Evolutionary conservation across 2,888 invertebrate genomes (phyloP), one percentile per base, ranked within the genome.

Genomic region (Philopedon plagiatum): DNA sequence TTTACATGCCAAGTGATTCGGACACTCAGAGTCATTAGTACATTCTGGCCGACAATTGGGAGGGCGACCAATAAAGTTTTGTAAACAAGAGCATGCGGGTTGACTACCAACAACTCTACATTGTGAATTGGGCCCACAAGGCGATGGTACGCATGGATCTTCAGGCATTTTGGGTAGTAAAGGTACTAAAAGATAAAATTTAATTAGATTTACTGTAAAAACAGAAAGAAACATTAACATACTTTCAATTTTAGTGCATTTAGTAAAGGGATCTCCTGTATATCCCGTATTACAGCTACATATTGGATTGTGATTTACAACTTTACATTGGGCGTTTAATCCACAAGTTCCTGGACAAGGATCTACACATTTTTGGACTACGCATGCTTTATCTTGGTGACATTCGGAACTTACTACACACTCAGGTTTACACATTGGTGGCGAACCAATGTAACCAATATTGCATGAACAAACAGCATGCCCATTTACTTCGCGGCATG

Each of bases 31-130:
- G 80, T 92, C 90, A 75, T 91, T 91, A 2, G 91, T 91, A 82
- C 95, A 95, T 85, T 95, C 94, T 0, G 95, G 94, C 80, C 94
- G 88, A 81, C 95, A 96, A 81, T 94, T 94, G 26, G 95, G 95
- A 60, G 96, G 93, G 77, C 94, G 90, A 73, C 96, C 96, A 57
- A 94, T 89, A 82, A 92, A 95, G 81, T 94, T 93, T 23, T 90
- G 87, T 77, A 92, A 86, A 84, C 95, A 95, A 54, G 94, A 94
- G 82, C 95, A 95, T 57, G 94, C 94, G n/a, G 94, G 92, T 85
- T 94, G 93, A 71, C 91, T 90, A 65, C 93, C 93, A 76, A 94
- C 91, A 54, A 93, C 90, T 75, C 92, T 90, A 82, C 95, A 95
- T 82, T 93, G 91, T 3, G 94, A 93, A 82, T 94, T 91, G 0